phyloP scores from a whole-genome alignment of 1,140 invertebrate species.

The Lordiphosa mommai region DNA sequence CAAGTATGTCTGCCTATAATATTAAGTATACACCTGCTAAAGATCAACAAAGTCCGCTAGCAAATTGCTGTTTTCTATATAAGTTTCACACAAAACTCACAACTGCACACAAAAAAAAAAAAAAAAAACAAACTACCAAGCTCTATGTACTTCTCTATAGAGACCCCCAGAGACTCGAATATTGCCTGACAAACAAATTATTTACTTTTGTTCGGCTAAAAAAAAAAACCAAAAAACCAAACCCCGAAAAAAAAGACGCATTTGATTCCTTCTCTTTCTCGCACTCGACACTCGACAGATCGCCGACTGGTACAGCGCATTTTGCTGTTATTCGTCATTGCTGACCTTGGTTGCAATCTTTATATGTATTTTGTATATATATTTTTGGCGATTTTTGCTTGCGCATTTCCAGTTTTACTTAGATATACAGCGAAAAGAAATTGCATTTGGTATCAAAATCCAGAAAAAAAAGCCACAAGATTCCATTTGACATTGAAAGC shows the following conservation, averaged over 20 bases:
- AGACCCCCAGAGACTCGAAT: constrained; percentile 5
- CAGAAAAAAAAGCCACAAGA: constrained; percentile 12
- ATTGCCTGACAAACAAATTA: constrained; percentile 62
- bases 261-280: constrained; percentile 18
- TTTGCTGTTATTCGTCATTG: constrained; percentile 78
- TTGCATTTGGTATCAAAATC: constrained; percentile 10
- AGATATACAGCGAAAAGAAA: constrained; percentile 1
- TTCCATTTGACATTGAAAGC: constrained; percentile 60
- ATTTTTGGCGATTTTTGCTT: constrained; percentile 28
- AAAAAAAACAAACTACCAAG: background rate
- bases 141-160: constrained; percentile 7
- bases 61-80: too few relatives aligned
- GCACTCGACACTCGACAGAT: constrained; percentile 30
- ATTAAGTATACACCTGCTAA: too few relatives aligned
- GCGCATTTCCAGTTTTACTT: constrained; percentile 47
- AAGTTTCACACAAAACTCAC: too few relatives aligned
- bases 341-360: constrained; percentile 78
- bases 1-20: too few relatives aligned
- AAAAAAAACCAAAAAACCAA: constrained; percentile 32
- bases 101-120: background rate
- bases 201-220: constrained; percentile 63
- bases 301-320: constrained; percentile 72
- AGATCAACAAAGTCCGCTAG: too few relatives aligned
- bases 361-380: constrained; percentile 41
- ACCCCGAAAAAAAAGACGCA: constrained; percentile 55